These are phyloP conservation scores for Microplitis deprimator DNA, from an alignment of 2,888 invertebrate genomes.

Conservation along the genomic window DNA sequence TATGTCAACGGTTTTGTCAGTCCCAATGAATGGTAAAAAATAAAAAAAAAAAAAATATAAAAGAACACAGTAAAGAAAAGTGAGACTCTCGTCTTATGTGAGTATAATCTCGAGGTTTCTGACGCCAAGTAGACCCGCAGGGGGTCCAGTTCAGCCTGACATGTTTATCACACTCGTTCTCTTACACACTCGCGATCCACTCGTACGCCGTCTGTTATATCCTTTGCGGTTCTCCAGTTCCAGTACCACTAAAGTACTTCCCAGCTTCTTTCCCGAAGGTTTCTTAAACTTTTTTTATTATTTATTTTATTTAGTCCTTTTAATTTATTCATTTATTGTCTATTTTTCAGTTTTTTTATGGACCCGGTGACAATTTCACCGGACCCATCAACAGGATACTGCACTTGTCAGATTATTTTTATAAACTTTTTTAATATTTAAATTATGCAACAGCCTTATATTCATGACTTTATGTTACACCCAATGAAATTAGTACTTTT, in stretches of 20 bases:
- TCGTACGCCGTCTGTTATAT: constrained; percentile 62
- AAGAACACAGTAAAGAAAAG: constrained; percentile 4
- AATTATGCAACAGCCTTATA: constrained; percentile 35
- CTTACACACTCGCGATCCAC: constrained; percentile 64
- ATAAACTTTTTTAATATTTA: not conserved
- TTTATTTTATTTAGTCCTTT: constrained; percentile 12
- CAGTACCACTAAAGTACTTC: not conserved
- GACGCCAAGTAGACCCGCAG: constrained; percentile 61
- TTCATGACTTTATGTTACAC: not conserved
- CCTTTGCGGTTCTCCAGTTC: constrained; percentile 52
- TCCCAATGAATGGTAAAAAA: constrained; percentile 9
- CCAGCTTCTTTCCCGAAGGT: constrained; percentile 21
- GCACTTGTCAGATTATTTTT: constrained; percentile 32
- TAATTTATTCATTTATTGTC: constrained; percentile 2
- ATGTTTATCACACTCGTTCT: constrained; percentile 70
- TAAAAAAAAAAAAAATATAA: constrained; percentile 3
- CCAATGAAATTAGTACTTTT: not conserved
- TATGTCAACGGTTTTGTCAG: constrained; percentile 5
- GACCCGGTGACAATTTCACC: constrained; percentile 34
- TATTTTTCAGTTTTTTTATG: constrained; percentile 26
- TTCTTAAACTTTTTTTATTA: constrained; percentile 34
- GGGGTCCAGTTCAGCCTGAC: constrained; percentile 66
- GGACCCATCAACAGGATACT: constrained; percentile 29
- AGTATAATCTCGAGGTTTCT: constrained; percentile 61
- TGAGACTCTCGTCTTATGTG: constrained; percentile 46